A percentile compares a stretch with the other conserved stretches of the same genome.
Evolutionary conservation across 2,113 vertebrate genomes (phyloP).

Genomic region (Ptilonorhynchus violaceus): DNA sequence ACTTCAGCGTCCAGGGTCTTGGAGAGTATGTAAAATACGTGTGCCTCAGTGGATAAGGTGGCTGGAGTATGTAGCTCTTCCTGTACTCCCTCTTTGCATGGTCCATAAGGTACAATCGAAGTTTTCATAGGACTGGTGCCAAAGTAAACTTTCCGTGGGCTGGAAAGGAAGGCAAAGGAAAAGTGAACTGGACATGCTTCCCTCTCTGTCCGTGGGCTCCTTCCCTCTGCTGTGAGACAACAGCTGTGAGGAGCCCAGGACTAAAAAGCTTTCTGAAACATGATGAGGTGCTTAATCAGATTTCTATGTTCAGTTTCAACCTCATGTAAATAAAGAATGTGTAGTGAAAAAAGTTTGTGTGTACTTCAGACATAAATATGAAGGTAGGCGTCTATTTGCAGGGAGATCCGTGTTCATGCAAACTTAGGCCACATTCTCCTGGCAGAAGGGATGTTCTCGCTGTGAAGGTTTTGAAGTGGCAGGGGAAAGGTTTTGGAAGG

Average conservation of each 20-base stretch:
- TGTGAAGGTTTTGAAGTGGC: not conserved
- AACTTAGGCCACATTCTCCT: not conserved
- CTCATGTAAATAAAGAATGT: not conserved
- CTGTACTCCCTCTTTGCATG: fast-evolving
- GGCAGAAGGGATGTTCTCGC: not conserved
- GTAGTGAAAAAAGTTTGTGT: not conserved
- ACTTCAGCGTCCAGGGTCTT: not conserved
- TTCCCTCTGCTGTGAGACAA: not conserved
- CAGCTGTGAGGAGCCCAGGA: not conserved
- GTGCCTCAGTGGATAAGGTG: not conserved
- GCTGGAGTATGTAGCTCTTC: not conserved
- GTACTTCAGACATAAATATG: not conserved
- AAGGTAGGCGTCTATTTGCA: not conserved
- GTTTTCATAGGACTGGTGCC: constrained; percentile 1
- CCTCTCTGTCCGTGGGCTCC: not conserved
- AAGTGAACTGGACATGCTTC: not conserved
- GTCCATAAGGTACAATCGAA: not conserved
- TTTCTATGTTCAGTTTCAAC: not conserved
- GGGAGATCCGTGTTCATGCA: not conserved
- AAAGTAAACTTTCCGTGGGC: not conserved
- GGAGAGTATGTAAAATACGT: not conserved
- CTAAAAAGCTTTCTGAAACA: not conserved
- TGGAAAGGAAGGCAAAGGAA: not conserved
- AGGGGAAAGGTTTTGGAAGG: not conserved
- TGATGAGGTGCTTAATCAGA: not conserved